Evolutionary conservation across 2,113 vertebrate genomes (phyloP).

Genomic region (Etheostoma cragini): DNA sequence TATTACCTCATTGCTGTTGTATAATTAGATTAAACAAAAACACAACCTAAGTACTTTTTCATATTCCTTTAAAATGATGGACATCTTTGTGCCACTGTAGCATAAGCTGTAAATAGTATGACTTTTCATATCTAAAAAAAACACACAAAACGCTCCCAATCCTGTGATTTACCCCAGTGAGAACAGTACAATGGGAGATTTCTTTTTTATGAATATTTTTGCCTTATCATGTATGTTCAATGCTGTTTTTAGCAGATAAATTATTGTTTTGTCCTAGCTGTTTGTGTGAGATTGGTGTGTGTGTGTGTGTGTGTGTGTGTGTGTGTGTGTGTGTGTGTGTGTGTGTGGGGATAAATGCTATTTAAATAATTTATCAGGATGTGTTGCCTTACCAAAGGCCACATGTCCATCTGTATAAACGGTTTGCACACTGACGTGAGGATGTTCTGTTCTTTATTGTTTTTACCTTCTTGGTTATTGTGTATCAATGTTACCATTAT

Average conservation of each 20-base stretch:
- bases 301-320: slow-evolving; percentile 84
- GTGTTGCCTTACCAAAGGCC: slow-evolving; percentile 88
- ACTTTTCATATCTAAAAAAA: slow-evolving; percentile 56
- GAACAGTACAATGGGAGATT: slow-evolving; percentile 83
- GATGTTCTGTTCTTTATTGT: slow-evolving; percentile 85
- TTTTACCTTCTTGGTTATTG: slow-evolving; percentile 83
- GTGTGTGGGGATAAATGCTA: slow-evolving; percentile 92
- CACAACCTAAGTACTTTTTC: slow-evolving; percentile 72
- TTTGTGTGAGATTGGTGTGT: slow-evolving; percentile 84
- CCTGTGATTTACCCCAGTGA: slow-evolving; percentile 54
- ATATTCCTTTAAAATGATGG: slow-evolving; percentile 84
- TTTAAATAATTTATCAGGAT: slow-evolving; percentile 99
- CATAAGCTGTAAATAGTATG: slow-evolving; percentile 94
- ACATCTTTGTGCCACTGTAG: slow-evolving; percentile 92
- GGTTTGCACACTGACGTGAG: slow-evolving; percentile 98
- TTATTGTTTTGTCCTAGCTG: slow-evolving; percentile 92
- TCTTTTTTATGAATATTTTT: slow-evolving; percentile 76
- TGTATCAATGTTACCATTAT: slow-evolving; percentile 85
- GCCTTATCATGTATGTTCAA: slow-evolving; percentile 84
- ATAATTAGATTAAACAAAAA: slow-evolving; percentile 87
- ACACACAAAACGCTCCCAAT: slow-evolving; percentile 53
- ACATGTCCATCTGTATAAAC: slow-evolving; percentile 97
- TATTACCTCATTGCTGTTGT: slow-evolving; percentile 98
- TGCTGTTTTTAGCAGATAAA: slow-evolving; percentile 93
- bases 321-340: slow-evolving; percentile 37